Evolutionary conservation across 2,797 vertebrate species (phyloP).

Genomic region (Dendrocincla tyrannina): DNA sequence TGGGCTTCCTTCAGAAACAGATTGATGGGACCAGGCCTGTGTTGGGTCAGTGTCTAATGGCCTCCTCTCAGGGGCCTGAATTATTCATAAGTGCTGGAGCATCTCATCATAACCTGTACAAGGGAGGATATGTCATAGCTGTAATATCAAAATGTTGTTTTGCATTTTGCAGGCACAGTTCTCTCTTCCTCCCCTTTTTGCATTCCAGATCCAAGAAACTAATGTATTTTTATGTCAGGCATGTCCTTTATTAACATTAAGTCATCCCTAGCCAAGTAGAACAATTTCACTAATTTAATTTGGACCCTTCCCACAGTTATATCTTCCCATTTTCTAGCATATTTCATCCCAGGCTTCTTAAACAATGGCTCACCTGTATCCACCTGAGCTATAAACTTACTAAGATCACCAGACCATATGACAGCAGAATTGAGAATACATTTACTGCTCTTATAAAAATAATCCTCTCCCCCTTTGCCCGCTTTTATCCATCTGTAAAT

Average conservation of each 20-base stretch:
- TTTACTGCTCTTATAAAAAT: neutral
- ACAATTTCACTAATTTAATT: neutral
- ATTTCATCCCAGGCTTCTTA: neutral
- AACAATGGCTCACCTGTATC: neutral
- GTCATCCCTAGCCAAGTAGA: neutral
- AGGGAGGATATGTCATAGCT: neutral
- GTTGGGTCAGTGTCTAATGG: conserved; percentile 68
- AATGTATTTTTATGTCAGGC: neutral
- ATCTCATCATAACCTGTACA: conserved; percentile 9
- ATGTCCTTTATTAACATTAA: neutral
- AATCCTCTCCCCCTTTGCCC: neutral
- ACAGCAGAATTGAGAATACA: neutral
- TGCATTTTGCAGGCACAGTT: neutral
- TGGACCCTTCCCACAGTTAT: neutral
- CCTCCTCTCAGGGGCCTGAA: conserved; percentile 61
- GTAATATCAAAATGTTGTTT: neutral
- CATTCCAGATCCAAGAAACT: neutral
- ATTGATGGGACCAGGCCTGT: conserved; percentile 65
- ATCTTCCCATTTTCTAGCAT: neutral
- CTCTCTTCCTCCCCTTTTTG: neutral
- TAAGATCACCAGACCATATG: neutral
- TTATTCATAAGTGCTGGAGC: conserved; percentile 72
- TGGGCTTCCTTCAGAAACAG: conserved; percentile 58
- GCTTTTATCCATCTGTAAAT: neutral
- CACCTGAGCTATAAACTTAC: neutral